phyloP scores from a whole-genome alignment of 2,113 vertebrate species.

The Ameiurus melas region DNA sequence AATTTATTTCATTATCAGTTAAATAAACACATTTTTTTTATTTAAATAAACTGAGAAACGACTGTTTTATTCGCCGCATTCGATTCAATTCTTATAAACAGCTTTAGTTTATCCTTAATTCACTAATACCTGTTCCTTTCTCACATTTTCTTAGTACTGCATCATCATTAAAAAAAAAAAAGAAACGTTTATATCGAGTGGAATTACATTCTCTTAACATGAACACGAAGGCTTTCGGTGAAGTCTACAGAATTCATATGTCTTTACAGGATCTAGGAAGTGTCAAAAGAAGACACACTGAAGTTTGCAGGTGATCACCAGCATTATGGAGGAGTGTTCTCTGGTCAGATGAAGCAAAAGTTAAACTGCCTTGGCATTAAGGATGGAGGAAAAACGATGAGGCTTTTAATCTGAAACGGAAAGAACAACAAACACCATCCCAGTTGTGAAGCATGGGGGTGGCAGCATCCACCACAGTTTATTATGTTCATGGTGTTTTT shows the following conservation, averaged over 20 bases:
- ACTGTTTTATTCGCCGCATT: neutral
- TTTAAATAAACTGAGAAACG: no score
- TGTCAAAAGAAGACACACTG: neutral
- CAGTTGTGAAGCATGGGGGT: neutral
- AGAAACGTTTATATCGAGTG: no score
- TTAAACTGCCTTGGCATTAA: neutral
- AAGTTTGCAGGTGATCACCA: neutral
- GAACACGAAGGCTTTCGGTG: no score
- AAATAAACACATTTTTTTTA: neutral
- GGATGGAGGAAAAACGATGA: neutral
- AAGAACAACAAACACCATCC: neutral
- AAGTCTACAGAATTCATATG: no score
- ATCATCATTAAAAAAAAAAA: neutral
- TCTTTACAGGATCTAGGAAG: neutral
- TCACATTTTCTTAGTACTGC: neutral
- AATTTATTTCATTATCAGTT: neutral
- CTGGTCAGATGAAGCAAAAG: neutral
- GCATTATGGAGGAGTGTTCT: neutral
- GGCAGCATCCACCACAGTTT: neutral
- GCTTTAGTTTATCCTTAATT: neutral
- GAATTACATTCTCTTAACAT: no score
- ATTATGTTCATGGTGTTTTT: neutral
- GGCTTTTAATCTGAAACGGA: neutral
- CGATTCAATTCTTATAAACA: neutral
- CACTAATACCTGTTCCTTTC: no score